Base-by-base conservation (phyloP, 1,140 invertebrate species). In the Scaptodrosophila lebanonensis region DNA sequence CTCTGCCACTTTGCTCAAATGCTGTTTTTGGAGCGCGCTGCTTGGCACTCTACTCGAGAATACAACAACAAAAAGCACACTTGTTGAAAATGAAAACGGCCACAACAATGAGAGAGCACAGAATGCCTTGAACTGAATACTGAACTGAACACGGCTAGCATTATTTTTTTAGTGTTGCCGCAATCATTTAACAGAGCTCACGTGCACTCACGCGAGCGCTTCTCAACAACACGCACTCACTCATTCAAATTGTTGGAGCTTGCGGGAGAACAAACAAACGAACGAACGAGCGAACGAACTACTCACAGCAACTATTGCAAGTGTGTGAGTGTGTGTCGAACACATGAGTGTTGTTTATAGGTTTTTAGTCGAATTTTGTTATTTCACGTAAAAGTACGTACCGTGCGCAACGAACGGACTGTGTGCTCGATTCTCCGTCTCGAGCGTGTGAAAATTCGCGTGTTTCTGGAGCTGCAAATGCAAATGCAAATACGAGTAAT, bases 351-450 rank as follows among this genome's bases (percentile, higher is more conserved):
- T 77, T 84, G 82, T 84, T 84, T 85, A 84, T 84, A 84, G 82
- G 77, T 84, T 73, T 84, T 84, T 85, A 84, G 82, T 84, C 75
- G 75, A 83, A 84, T 69, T 84, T 73, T 77, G 79, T 75, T 84
- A 75, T 84, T 84, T 84, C 79, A 79, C 73, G 79, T 71, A 70
- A 84, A 84, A 84, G 79, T 84, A 70, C 73, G 70, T 72, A 67
- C 76, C n/a, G 75, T 71, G 58, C 69, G 73, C 64, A 61, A 54
- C 65, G 65, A 65, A 75, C 75, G 75, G 69, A 82, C 57, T 77
- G 73, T 52, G 40, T 59, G 65, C 53, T 49, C 60, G 72, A 45
- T 70, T 62, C 38, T 15, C 32, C 47, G 12, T 11, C 12, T 16
- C 22, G 35, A 38, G 38, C 27, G 27, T 18, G 35, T 33, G 32